Conservation (phyloP, 2,888 invertebrate genomes). For the Apamea epomidion region DNA sequence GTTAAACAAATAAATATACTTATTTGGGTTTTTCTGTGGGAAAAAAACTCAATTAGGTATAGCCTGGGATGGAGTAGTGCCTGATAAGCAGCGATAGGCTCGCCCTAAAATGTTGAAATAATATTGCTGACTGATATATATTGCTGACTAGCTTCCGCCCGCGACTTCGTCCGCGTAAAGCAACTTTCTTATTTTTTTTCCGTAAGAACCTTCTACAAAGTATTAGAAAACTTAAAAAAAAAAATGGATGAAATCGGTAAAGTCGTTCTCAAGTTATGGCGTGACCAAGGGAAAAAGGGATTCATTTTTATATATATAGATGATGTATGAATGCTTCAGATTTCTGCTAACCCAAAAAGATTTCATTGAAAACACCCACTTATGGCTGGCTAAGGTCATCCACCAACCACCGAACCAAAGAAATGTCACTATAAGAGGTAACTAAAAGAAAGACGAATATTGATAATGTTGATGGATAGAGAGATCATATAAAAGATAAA, state of each 20-base stretch:
- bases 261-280: no score
- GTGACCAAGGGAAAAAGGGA: no score
- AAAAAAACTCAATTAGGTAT: slow-evolving; percentile 11
- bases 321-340: neutral
- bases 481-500: neutral
- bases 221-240: no score
- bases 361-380: neutral
- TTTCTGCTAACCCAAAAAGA: neutral
- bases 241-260: no score
- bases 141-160: no score
- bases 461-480: neutral
- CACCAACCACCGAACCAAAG: neutral
- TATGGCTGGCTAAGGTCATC: neutral
- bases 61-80: slow-evolving; percentile 14
- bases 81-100: slow-evolving; percentile 36
- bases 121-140: neutral
- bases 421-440: neutral
- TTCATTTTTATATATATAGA: no score
- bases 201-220: no score
- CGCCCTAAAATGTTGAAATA: neutral
- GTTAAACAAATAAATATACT: neutral
- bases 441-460: neutral
- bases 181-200: no score
- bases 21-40: slow-evolving; percentile 24
- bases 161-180: no score